Conservation (phyloP, 2,888 invertebrate genomes). For the Scaptomyza reducta region DNA sequence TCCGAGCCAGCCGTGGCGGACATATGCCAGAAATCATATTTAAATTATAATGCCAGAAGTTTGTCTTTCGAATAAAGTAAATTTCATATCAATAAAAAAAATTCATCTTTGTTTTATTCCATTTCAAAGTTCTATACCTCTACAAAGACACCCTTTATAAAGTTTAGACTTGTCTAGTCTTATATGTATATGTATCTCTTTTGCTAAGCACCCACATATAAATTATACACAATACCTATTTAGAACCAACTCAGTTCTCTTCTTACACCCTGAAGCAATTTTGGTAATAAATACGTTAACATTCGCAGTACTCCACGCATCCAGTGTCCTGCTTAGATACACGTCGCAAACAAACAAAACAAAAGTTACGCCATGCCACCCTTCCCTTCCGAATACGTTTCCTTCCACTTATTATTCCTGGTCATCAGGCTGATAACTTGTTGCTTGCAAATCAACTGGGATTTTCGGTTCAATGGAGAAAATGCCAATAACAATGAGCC, state of each 20-base stretch:
- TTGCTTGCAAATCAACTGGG: slow-evolving; percentile 73
- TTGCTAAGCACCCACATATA: no score
- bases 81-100: no score
- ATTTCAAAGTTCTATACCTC: no score
- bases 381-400: slow-evolving; percentile 7
- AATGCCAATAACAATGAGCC: slow-evolving; percentile 62
- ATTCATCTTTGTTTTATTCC: no score
- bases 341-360: slow-evolving; percentile 42
- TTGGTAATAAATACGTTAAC: slow-evolving; percentile 61
- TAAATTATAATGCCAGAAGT: no score
- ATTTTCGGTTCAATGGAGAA: slow-evolving; percentile 70
- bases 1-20: no score
- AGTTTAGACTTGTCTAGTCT: neutral
- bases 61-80: no score
- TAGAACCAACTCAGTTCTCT: no score
- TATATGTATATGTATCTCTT: no score
- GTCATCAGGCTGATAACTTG: slow-evolving; percentile 50
- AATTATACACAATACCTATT: no score
- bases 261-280: slow-evolving; percentile 37
- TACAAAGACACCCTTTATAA: no score
- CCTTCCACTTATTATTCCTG: neutral
- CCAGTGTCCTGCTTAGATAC: slow-evolving; percentile 24
- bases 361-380: slow-evolving; percentile 59
- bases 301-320: slow-evolving; percentile 9
- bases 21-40: no score